These are phyloP conservation scores for Lycocerus yunnanus DNA, from an alignment of 2,888 invertebrate genomes.

Conservation along the genomic window DNA sequence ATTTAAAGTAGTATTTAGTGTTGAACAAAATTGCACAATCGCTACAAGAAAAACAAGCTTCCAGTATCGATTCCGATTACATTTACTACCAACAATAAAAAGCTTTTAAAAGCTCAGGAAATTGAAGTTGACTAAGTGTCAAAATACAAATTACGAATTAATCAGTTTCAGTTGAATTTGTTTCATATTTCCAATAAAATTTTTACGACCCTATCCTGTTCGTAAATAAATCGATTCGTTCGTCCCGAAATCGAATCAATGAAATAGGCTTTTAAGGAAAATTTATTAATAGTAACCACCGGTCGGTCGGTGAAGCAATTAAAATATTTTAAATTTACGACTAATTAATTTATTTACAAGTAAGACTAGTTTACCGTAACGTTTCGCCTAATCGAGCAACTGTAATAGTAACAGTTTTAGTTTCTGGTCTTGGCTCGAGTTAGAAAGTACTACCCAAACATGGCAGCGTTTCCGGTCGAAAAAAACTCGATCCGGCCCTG, in stretches of 20 bases:
- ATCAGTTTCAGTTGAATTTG: constrained; percentile 13
- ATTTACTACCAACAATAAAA: constrained; percentile 3
- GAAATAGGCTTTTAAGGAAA: constrained; percentile 1
- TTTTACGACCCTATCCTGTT: constrained; percentile 11
- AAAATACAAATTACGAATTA: constrained; percentile 20
- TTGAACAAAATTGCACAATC: constrained; percentile 9
- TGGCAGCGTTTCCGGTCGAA: not conserved
- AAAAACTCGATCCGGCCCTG: not conserved
- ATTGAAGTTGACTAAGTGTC: constrained; percentile 10
- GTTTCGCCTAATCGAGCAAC: not conserved
- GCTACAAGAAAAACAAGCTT: not conserved
- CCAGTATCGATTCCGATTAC: not conserved
- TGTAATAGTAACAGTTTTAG: not conserved
- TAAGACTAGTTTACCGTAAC: constrained; percentile 12
- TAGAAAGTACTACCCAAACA: not conserved
- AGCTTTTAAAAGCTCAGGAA: constrained; percentile 11
- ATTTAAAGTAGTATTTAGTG: constrained; percentile 7
- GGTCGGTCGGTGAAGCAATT: not conserved
- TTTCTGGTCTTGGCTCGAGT: not conserved
- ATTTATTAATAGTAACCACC: constrained; percentile 8
- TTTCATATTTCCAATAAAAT: constrained; percentile 10
- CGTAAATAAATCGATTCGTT: constrained; percentile 17
- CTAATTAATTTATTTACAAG: constrained; percentile 7
- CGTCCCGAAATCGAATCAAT: constrained; percentile 4
- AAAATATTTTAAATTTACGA: constrained; percentile 14